Conservation (phyloP, 2,113 vertebrate species). For the Myotis brandtii region DNA sequence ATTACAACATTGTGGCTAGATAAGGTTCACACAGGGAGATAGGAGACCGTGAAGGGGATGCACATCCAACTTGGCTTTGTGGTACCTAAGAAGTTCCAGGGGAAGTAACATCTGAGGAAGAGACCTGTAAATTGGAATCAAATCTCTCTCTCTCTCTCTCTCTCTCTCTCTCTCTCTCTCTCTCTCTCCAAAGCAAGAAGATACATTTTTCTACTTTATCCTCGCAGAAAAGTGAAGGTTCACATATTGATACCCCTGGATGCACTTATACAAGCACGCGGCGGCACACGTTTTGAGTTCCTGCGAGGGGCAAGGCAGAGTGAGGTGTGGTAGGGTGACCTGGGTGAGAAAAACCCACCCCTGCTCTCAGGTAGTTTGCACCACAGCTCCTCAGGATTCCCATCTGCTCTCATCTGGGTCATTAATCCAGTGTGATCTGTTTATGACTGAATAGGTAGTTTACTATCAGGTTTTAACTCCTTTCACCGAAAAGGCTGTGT, state of each 20-base stretch:
- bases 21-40: neutral
- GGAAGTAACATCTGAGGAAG: neutral
- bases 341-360: neutral
- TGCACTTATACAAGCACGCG: neutral
- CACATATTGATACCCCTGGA: neutral
- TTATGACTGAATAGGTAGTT: neutral
- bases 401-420: neutral
- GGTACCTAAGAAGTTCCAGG: neutral
- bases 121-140: neutral
- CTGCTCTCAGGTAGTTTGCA: neutral
- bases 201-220: neutral
- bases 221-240: slow-evolving; percentile 23
- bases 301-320: neutral
- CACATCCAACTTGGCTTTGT: too few relatives aligned
- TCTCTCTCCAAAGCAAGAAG: too few relatives aligned
- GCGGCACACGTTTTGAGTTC: neutral
- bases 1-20: neutral
- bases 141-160: neutral
- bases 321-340: neutral
- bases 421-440: neutral
- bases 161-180: too few relatives aligned
- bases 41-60: neutral
- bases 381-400: neutral
- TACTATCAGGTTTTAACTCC: neutral
- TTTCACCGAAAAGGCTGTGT: slow-evolving; percentile 10